Percentiles rank a stretch among this genome's conserved stretches.
Conservation (phyloP, 2,888 invertebrate species). For the Chrysolina haemoptera region DNA sequence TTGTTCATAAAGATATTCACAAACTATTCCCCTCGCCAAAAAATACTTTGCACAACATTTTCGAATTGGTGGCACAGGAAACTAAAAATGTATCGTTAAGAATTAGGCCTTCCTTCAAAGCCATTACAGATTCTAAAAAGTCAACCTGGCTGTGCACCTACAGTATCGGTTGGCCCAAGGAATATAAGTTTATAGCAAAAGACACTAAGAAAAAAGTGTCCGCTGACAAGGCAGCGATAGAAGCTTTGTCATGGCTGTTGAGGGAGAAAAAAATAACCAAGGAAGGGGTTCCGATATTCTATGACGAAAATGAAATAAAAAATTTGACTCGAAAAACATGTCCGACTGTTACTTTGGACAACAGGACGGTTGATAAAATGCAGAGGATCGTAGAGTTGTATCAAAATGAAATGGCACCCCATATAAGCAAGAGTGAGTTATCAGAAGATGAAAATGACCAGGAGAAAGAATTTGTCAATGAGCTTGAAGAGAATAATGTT, state of each 20-base stretch:
- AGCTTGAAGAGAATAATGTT: conserved; percentile 37
- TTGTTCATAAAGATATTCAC: conserved; percentile 7
- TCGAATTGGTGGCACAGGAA: conserved; percentile 69
- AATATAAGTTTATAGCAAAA: conserved; percentile 71
- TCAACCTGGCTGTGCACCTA: conserved; percentile 73
- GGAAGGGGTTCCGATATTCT: conserved; percentile 72
- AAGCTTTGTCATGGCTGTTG: conserved; percentile 74
- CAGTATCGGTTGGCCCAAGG: conserved; percentile 74
- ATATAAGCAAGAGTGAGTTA: conserved; percentile 44
- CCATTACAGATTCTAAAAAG: conserved; percentile 57
- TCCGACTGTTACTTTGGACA: conserved; percentile 49
- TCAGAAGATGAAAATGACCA: conserved; percentile 5
- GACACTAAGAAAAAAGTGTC: conserved; percentile 73
- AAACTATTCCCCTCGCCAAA: conserved; percentile 68
- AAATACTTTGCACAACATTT: conserved; percentile 71
- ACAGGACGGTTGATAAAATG: conserved; percentile 66
- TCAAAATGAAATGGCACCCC: conserved; percentile 53
- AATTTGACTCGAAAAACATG: conserved; percentile 65
- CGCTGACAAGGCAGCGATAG: conserved; percentile 71
- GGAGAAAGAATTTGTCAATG: background rate
- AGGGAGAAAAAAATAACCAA: conserved; percentile 69
- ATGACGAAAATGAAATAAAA: conserved; percentile 66
- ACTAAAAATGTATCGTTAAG: conserved; percentile 63
- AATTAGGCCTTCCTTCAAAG: conserved; percentile 67
- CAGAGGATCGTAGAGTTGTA: conserved; percentile 64